phyloP scores from a whole-genome alignment of 2,888 invertebrate species.

The Tipula helvola region DNA sequence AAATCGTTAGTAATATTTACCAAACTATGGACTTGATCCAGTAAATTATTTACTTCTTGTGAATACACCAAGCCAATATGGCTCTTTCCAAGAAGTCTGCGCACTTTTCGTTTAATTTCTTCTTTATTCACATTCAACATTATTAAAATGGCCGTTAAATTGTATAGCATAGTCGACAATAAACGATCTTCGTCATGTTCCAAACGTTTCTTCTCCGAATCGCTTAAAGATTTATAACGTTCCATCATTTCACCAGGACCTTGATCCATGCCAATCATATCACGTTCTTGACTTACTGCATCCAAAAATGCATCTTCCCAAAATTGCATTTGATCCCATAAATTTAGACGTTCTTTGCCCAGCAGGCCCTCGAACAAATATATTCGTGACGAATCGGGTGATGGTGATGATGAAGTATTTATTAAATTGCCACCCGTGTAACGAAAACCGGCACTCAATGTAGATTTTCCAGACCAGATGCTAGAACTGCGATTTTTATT shows the following conservation, averaged over 20 bases:
- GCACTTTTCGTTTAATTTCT: slow-evolving; percentile 72
- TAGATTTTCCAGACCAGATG: slow-evolving; percentile 87
- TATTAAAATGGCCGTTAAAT: slow-evolving; percentile 90
- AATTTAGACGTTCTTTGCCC: slow-evolving; percentile 52
- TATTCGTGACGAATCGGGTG: slow-evolving; percentile 77
- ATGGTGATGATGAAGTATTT: slow-evolving; percentile 74
- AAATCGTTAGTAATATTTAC: slow-evolving; percentile 41
- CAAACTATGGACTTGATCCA: slow-evolving; percentile 89
- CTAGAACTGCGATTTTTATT: slow-evolving; percentile 60
- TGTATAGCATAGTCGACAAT: slow-evolving; percentile 89
- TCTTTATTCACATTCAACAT: slow-evolving; percentile 79
- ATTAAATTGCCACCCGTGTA: slow-evolving; percentile 79
- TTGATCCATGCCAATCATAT: slow-evolving; percentile 99
- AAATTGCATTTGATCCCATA: slow-evolving; percentile 99
- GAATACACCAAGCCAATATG: slow-evolving; percentile 97
- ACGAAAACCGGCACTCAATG: slow-evolving; percentile 72
- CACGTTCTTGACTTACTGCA: slow-evolving; percentile 93
- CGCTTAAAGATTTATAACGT: slow-evolving; percentile 84
- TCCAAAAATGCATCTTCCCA: slow-evolving; percentile 99
- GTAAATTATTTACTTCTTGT: slow-evolving; percentile 90
- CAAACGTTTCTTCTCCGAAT: slow-evolving; percentile 82
- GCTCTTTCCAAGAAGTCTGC: slow-evolving; percentile 91
- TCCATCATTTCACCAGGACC: slow-evolving; percentile 99
- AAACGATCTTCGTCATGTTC: slow-evolving; percentile 97
- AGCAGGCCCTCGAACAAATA: slow-evolving; percentile 83